These are phyloP conservation scores for Penelope pileata DNA, from an alignment of 2,113 vertebrate genomes.

Conservation along the genomic window DNA sequence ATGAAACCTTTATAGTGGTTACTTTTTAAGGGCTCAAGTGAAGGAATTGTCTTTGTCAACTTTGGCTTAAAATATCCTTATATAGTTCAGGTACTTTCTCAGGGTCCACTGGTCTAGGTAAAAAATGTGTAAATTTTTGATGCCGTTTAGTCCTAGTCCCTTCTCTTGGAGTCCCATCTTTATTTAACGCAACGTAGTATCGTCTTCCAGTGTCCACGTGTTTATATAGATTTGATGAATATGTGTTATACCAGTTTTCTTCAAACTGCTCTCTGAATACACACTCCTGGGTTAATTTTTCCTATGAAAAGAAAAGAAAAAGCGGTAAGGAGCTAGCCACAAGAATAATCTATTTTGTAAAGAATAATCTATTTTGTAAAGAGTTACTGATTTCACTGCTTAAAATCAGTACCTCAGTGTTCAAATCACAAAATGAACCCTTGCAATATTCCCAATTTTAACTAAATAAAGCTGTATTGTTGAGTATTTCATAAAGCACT, in stretches of 20 bases:
- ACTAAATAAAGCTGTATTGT: not conserved
- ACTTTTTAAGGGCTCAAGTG: constrained; percentile 87
- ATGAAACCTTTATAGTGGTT: constrained; percentile 87
- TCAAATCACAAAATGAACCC: not conserved
- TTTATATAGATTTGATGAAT: constrained; percentile 97
- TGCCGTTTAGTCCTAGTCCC: constrained; percentile 94
- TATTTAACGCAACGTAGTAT: constrained; percentile 97
- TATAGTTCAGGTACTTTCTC: constrained; percentile 97
- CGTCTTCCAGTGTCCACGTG: constrained; percentile 92
- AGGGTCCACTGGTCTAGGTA: constrained; percentile 96
- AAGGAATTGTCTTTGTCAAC: constrained; percentile 91
- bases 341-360: not conserved
- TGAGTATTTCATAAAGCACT: not conserved
- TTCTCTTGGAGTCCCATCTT: constrained; percentile 93
- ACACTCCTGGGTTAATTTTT: constrained; percentile 93
- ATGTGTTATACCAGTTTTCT: constrained; percentile 99
- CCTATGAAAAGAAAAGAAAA: constrained; percentile 78
- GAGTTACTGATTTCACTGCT: not conserved
- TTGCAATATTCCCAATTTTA: not conserved
- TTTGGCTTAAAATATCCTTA: constrained; percentile 96
- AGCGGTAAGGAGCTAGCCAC: constrained; percentile 11
- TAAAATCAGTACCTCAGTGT: not conserved
- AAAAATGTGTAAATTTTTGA: constrained; percentile 98
- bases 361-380: not conserved
- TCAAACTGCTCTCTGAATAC: constrained; percentile 98